phyloP scores from a whole-genome alignment of 2,797 vertebrate species.

The Intellagama lesueurii region DNA sequence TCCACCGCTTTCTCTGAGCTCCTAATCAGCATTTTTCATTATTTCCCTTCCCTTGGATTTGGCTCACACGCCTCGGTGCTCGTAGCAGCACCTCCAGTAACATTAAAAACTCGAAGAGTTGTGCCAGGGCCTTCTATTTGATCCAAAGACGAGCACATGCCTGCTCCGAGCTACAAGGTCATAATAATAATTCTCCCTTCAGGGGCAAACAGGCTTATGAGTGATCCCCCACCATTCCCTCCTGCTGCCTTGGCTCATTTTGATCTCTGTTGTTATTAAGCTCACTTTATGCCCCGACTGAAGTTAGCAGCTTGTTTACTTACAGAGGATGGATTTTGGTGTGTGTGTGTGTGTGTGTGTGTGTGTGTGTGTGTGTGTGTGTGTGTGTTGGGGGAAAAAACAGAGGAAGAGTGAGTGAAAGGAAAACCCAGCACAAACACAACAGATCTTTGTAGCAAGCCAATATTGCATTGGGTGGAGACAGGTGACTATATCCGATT shows the following conservation, averaged over 20 bases:
- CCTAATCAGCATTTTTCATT: slow-evolving; percentile 80
- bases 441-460: neutral
- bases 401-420: neutral
- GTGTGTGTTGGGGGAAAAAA: neutral
- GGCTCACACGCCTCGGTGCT: slow-evolving; percentile 69
- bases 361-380: neutral
- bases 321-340: slow-evolving; percentile 41
- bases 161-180: slow-evolving; percentile 49
- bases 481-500: neutral
- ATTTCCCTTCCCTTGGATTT: slow-evolving; percentile 72
- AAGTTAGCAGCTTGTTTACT: slow-evolving; percentile 62
- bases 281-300: slow-evolving; percentile 31
- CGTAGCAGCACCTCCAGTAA: slow-evolving; percentile 69
- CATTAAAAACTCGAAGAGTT: slow-evolving; percentile 55
- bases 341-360: neutral
- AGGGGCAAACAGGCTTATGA: slow-evolving; percentile 67
- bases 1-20: slow-evolving; percentile 74
- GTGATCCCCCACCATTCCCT: slow-evolving; percentile 59
- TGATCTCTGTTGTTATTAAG: slow-evolving; percentile 68
- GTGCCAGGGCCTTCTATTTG: slow-evolving; percentile 62
- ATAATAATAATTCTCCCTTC: slow-evolving; percentile 70
- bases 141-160: slow-evolving; percentile 58
- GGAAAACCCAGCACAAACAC: neutral
- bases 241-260: slow-evolving; percentile 65
- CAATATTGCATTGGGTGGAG: neutral